Conservation (phyloP, 2,113 vertebrate genomes). For the Melanerpes aurifrons region DNA sequence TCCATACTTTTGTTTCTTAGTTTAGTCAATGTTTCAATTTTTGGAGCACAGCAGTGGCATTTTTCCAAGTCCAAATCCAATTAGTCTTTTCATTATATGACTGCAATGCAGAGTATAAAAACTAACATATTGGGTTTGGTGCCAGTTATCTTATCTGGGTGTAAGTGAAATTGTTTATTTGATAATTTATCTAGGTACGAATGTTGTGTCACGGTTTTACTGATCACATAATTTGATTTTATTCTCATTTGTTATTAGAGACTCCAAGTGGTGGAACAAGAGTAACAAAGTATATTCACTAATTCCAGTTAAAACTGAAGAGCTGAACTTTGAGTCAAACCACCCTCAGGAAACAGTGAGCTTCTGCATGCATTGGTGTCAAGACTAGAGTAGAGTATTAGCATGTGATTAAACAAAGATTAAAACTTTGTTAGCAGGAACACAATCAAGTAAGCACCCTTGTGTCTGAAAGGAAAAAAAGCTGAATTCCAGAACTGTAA, state of each 20-base stretch:
- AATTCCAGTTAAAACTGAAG: background rate
- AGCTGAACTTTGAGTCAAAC: background rate
- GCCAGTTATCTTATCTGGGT: background rate
- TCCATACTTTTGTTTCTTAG: background rate
- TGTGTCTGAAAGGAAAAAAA: background rate
- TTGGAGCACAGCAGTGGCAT: slow-evolving; percentile 1
- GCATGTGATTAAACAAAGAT: background rate
- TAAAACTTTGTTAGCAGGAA: background rate
- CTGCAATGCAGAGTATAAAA: background rate
- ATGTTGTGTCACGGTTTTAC: background rate
- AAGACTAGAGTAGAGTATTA: background rate
- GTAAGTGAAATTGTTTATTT: slow-evolving; percentile 21
- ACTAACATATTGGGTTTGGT: background rate
- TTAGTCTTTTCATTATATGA: slow-evolving; percentile 16
- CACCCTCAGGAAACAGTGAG: background rate
- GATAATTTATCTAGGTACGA: background rate
- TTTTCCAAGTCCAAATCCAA: slow-evolving; percentile 43
- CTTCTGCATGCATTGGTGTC: background rate
- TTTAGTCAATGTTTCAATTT: slow-evolving; percentile 24
- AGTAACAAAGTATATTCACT: background rate
- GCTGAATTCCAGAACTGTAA: background rate
- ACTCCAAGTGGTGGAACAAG: background rate
- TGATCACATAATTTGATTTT: slow-evolving; percentile 13
- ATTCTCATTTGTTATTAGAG: slow-evolving; percentile 1
- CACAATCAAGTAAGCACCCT: background rate